These are phyloP conservation scores for Stichodactyla mertensii DNA, from an alignment of 64 coral and sea anemone genomes.

Conservation along the genomic window DNA sequence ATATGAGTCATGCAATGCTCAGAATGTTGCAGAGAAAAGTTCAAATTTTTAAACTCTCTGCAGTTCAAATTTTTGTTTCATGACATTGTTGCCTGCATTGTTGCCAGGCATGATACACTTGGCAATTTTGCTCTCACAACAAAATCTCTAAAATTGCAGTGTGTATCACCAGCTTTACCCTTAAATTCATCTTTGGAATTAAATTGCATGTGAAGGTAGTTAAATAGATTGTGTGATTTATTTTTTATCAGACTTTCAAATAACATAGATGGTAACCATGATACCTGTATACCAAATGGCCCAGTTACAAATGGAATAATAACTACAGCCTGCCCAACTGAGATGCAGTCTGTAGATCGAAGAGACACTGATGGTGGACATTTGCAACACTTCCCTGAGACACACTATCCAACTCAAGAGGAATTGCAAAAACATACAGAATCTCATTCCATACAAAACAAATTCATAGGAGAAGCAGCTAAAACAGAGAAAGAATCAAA, in stretches of 20 bases:
- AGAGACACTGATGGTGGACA: not conserved
- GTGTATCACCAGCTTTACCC: no score
- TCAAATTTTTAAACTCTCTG: no score
- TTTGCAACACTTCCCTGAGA: conserved; percentile 13
- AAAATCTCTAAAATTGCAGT: no score
- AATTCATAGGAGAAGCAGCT: not conserved
- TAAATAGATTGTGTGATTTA: not conserved
- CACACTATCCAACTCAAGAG: conserved; percentile 15
- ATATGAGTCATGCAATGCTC: no score
- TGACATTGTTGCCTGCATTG: no score
- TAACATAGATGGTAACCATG: conserved; percentile 38
- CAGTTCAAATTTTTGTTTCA: no score
- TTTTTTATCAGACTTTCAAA: conserved; percentile 26
- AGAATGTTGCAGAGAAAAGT: no score
- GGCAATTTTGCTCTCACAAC: no score
- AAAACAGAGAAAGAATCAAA: conserved; percentile 2
- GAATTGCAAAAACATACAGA: not conserved
- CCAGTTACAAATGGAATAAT: conserved; percentile 65
- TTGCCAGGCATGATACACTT: no score
- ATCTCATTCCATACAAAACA: not conserved
- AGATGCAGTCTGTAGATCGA: conserved; percentile 23
- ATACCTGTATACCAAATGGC: conserved; percentile 46
- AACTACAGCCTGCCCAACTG: conserved; percentile 27
- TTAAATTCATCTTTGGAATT: no score
- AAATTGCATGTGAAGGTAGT: no score